Base-by-base conservation (phyloP, 2,888 invertebrate species). In the Drosophila merina region DNA sequence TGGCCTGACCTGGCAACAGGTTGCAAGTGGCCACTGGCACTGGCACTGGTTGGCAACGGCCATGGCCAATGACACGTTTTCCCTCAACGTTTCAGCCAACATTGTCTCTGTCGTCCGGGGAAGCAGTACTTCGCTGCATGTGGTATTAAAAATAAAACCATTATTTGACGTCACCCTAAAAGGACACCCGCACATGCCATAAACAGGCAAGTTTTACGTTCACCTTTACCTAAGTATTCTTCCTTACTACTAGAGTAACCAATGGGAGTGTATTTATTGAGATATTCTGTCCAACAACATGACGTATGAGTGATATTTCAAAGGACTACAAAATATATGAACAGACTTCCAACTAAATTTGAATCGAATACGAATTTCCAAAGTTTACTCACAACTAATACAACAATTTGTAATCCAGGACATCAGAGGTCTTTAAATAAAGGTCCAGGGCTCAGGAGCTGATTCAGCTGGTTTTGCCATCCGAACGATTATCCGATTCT, bases 171-270 rank as follows among this genome's bases (percentile, higher is more conserved):
- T 33, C 45, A 30, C 9, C 26, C 49, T 33, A 38, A 28, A 12
- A 28, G 60, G 31, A 20, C 20, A 33, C 38, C 60, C 30, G 20
- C 28, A 26, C 42, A 42, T 42, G 56, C 58, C 74, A 67, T 79
- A 83, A 83, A 77, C 77, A 74, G 77, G 67, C n/a, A 48, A 49
- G 69, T 82, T 79, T 79, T 68, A 71, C 57, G 57, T 60, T 71
- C 48, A 20, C 33, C 36, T 14, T 26, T 44, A 33, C 12, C 42
- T 33, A 25, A 26, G 28, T 36, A 36, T 4, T 5, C n/a, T 25
- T 42, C 8, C 40, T 38, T n/a, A n/a, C 38, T 25, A 44, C 25
- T 44, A 7, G 20, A 9, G 38, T 38, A 10, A 1, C 33, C 33
- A 10, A 33, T n/a, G 33, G 33, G 33, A 4, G n/a, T 36, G 2